Percentiles rank a stretch among this genome's conserved stretches.
Evolutionary conservation across 1,140 invertebrate species (phyloP).

Genomic region (Bilobella aurantiaca): DNA sequence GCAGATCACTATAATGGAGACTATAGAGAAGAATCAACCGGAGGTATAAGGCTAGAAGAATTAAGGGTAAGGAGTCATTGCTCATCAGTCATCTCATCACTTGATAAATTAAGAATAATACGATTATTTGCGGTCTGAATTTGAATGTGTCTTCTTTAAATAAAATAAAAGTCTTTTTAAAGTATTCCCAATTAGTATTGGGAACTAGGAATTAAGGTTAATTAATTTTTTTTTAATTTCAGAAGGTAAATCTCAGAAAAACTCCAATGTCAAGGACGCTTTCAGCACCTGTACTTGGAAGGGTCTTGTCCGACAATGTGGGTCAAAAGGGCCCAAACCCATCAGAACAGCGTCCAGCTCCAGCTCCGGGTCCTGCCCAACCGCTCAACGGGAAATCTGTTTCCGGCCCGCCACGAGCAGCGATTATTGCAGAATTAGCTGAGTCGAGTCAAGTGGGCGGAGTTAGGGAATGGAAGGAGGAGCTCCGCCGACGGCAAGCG

Average conservation of each 20-base stretch:
- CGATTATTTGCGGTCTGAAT: too few species aligned
- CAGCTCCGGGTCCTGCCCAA: too few species aligned
- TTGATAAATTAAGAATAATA: too few species aligned
- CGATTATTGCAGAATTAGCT: slow-evolving; percentile 31
- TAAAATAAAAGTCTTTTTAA: too few species aligned
- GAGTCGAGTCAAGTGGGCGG: slow-evolving; percentile 33
- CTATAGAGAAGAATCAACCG: not conserved
- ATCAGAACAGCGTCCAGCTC: not conserved
- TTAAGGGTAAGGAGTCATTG: slow-evolving; percentile 25
- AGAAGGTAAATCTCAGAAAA: slow-evolving; percentile 34
- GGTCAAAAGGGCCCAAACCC: not conserved
- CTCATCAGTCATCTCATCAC: too few species aligned
- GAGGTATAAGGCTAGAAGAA: slow-evolving; percentile 19
- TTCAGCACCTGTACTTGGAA: slow-evolving; percentile 30
- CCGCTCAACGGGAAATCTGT: not conserved
- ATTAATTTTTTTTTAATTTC: slow-evolving; percentile 4
- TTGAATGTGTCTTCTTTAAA: too few species aligned
- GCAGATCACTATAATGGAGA: not conserved
- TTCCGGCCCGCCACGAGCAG: slow-evolving; percentile 12
- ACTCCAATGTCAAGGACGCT: slow-evolving; percentile 29
- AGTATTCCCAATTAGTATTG: too few species aligned
- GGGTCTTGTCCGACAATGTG: slow-evolving; percentile 20
- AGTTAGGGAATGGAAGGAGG: slow-evolving; percentile 35
- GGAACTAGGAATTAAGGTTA: not conserved
- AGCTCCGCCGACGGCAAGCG: slow-evolving; percentile 26